These are phyloP conservation scores for Vicugna pacos DNA, from an alignment of 2,113 vertebrate species.

Conservation along the genomic window DNA sequence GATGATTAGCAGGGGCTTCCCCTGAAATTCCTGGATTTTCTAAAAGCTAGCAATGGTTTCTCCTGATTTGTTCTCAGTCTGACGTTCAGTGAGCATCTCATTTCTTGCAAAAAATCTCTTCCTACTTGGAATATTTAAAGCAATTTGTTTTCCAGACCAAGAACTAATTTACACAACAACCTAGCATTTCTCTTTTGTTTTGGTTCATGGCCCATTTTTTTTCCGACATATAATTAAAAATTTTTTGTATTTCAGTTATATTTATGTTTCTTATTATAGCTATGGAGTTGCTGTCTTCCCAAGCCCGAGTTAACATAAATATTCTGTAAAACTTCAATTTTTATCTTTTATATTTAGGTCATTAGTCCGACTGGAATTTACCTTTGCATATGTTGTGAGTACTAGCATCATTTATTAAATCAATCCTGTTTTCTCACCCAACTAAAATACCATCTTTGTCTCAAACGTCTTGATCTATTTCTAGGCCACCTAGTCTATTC, in stretches of 20 bases:
- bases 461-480: neutral
- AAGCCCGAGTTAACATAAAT: neutral
- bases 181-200: neutral
- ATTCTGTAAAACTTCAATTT: neutral
- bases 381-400: neutral
- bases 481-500: neutral
- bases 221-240: neutral
- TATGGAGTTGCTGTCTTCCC: neutral
- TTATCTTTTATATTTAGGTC: neutral
- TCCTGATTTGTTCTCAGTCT: neutral
- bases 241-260: neutral
- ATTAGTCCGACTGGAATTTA: neutral
- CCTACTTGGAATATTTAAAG: neutral
- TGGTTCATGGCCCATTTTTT: neutral
- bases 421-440: neutral
- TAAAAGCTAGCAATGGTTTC: neutral
- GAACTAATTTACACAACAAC: neutral
- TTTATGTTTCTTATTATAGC: neutral
- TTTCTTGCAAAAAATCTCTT: constrained; percentile 14
- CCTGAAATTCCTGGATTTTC: constrained; percentile 2
- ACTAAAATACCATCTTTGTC: neutral
- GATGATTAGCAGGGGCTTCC: neutral
- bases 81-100: neutral
- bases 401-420: neutral
- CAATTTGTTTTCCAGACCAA: neutral